Evolutionary conservation across 1,140 invertebrate genomes (phyloP).

Genomic region (Triops longicaudatus): DNA sequence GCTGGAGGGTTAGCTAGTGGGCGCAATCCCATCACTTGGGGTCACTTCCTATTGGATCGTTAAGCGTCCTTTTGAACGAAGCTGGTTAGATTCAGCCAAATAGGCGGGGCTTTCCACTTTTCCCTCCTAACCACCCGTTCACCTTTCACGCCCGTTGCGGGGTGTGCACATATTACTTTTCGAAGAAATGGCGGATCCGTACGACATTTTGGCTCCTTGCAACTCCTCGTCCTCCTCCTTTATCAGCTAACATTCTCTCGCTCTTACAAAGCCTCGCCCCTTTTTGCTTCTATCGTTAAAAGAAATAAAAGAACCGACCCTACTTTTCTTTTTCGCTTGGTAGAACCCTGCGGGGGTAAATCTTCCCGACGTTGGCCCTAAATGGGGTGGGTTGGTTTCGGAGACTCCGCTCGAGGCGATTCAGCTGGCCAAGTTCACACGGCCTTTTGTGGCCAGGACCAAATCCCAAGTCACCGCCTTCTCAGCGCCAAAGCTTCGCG

Average conservation of each 20-base stretch:
- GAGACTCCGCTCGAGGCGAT: neutral
- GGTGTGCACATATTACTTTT: too few relatives aligned
- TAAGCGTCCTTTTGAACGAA: too few relatives aligned
- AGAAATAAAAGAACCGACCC: neutral
- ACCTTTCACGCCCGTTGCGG: too few relatives aligned
- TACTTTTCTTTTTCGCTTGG: neutral
- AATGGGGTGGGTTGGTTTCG: neutral
- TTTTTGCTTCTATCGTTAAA: neutral
- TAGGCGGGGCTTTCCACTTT: too few relatives aligned
- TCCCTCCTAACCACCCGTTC: too few relatives aligned
- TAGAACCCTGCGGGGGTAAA: neutral
- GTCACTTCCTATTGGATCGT: too few relatives aligned
- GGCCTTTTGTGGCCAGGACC: conserved; percentile 4
- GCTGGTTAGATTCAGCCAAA: too few relatives aligned
- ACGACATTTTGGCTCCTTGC: conserved; percentile 11
- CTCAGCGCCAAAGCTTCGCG: neutral
- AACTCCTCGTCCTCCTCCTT: neutral
- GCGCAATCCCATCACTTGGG: too few relatives aligned
- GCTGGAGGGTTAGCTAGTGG: too few relatives aligned
- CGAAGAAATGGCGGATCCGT: neutral
- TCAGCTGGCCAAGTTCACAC: conserved; percentile 1
- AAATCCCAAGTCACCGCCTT: conserved; percentile 10
- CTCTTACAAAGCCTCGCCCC: neutral
- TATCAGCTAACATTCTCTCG: neutral
- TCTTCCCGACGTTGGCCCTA: neutral